Base-by-base conservation (phyloP, 2,797 vertebrate species). In the Buceros bicornis region DNA sequence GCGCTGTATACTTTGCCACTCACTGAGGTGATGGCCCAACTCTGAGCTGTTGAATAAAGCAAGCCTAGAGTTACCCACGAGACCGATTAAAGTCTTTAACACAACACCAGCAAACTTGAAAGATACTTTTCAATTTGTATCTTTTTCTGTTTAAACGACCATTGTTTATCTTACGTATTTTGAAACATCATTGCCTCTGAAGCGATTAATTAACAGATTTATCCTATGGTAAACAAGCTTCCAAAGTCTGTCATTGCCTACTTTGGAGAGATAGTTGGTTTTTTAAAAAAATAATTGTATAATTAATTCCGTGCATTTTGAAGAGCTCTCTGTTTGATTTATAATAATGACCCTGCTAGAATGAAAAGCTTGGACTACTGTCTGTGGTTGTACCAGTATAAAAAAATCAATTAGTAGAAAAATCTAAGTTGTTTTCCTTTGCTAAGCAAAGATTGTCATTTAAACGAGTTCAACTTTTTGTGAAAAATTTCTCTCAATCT, bases 41-140 rank as follows among this genome's bases (percentile, higher is more conserved):
- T 33, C 33, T 33, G 33, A 33, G 33, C 33, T 33, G 33, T 33
- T 33, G 33, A 33, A 33, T 33, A 33, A 33, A 33, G 33, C 33
- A 33, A 33, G 33, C 33, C 33, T 33, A 33, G 33, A 33, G 33
- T 33, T 33, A 33, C 33, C 33, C 33, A 33, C 33, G 33, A 33
- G 33, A 33, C 33, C 33, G 33, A 33, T 33, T 33, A 33, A 33
- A 33, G 33, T 33, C 33, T 33, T 33, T 33, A 33, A 33, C 33
- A 31, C 5, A 22, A 2, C 9, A 61, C 1, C 25, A 57, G 0
- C 2, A 70, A 31, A 8, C 3, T 13, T 42, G 58, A 64, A 66
- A 64, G 11, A 45, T 16, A 8, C 5, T 56, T 86, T 90, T 73
- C 8, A 50, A 10, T 62, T 40, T 29, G 6, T 40, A 24, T 35